Conservation (phyloP, 30 jellyfish, hydroid and myxozoan species). For the Pelagia noctiluca region DNA sequence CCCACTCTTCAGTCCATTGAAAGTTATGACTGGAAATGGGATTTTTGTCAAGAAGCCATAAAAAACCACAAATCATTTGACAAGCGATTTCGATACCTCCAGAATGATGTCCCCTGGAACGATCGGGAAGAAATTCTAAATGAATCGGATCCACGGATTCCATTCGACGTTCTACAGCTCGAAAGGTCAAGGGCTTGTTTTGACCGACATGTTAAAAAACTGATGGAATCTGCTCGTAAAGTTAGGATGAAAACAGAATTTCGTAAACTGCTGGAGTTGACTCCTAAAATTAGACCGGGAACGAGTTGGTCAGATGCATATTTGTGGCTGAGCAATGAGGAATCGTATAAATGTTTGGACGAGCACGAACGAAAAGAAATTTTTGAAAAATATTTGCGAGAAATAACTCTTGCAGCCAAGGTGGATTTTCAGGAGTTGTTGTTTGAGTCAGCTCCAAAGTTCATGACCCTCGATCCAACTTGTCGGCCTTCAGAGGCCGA, state of each 20-base stretch:
- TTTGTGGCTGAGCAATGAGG: constrained; percentile 82
- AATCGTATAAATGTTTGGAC: constrained; percentile 84
- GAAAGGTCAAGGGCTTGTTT: constrained; percentile 97
- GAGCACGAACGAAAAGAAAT: constrained; percentile 93
- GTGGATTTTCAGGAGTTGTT: constrained; percentile 94
- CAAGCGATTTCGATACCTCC: constrained; percentile 81
- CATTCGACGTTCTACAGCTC: constrained; percentile 90
- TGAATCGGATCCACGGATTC: constrained; percentile 74
- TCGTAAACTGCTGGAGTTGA: constrained; percentile 88
- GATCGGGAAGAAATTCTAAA: constrained; percentile 84
- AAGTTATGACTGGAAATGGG: constrained; percentile 98
- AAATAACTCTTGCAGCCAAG: constrained; percentile 88
- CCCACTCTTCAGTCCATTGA: constrained; percentile 92
- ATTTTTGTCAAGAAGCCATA: constrained; percentile 91
- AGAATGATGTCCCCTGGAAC: constrained; percentile 88
- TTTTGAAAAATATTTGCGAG: constrained; percentile 93
- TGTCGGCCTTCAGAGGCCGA: constrained; percentile 92
- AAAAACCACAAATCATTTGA: constrained; percentile 82
- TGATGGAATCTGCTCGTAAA: constrained; percentile 94
- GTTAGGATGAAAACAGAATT: constrained; percentile 86
- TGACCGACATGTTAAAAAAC: constrained; percentile 95
- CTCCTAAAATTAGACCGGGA: constrained; percentile 92
- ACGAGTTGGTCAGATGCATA: constrained; percentile 99
- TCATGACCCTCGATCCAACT: constrained; percentile 80
- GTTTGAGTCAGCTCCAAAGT: constrained; percentile 96